Evolutionary conservation across 2,888 invertebrate species (phyloP).

Genomic region (Lithophane leautieri): DNA sequence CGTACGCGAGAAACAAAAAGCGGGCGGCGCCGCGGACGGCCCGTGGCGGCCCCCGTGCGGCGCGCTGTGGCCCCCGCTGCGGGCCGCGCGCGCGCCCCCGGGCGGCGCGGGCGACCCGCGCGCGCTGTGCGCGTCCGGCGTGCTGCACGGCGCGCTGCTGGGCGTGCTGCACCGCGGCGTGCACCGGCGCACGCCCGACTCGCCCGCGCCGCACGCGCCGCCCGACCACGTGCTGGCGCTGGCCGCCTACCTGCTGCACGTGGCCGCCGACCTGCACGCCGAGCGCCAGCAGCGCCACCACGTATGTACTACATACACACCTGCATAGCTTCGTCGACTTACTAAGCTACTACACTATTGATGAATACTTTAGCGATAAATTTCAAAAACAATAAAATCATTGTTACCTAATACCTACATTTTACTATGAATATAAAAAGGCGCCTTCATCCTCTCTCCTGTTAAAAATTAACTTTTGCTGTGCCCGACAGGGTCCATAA

Average conservation of each 20-base stretch:
- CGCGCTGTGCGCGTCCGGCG: constrained; percentile 82
- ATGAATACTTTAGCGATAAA: too few species aligned
- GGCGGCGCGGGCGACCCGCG: constrained; percentile 83
- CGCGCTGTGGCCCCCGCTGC: constrained; percentile 86
- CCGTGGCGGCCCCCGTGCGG: constrained; percentile 43
- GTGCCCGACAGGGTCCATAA: too few species aligned
- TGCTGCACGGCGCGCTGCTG: constrained; percentile 92
- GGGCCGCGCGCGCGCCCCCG: constrained; percentile 65
- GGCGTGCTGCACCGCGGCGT: constrained; percentile 96
- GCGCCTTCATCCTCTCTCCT: too few species aligned
- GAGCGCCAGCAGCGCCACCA: constrained; percentile 70
- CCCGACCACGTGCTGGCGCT: constrained; percentile 97
- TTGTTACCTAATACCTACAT: too few species aligned
- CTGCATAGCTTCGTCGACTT: background rate
- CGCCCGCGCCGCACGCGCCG: constrained; percentile 85
- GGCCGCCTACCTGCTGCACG: constrained; percentile 96
- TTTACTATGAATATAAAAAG: too few species aligned
- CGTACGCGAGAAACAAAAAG: constrained; percentile 83
- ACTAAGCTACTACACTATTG: too few species aligned
- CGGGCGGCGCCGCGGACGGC: background rate
- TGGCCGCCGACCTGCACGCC: constrained; percentile 91
- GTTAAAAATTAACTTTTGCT: too few species aligned
- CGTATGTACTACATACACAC: constrained; percentile 59
- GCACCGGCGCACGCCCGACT: constrained; percentile 93
- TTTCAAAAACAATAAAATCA: too few species aligned